Evolutionary conservation across 1,140 invertebrate genomes (phyloP).

Genomic region (Radopholus similis): DNA sequence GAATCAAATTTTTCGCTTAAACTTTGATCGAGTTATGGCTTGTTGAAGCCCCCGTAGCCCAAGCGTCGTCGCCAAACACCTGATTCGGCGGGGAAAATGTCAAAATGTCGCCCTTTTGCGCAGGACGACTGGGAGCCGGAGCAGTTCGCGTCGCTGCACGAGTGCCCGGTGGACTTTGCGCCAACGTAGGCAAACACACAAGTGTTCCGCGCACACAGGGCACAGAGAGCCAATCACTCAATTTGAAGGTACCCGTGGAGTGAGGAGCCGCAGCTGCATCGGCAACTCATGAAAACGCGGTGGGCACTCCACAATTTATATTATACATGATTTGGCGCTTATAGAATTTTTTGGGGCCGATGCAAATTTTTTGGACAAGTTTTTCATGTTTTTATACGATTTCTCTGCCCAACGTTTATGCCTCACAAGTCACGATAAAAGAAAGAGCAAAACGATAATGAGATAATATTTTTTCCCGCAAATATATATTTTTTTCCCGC

Average conservation of each 20-base stretch:
- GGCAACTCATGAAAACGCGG: slow-evolving; percentile 6
- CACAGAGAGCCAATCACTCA: not conserved
- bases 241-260: slow-evolving; percentile 9
- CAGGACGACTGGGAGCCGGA: slow-evolving; percentile 23
- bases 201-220: not conserved
- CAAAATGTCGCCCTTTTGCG: slow-evolving; percentile 60
- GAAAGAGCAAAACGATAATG: not conserved
- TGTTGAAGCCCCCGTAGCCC: too few species aligned
- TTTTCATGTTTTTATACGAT: too few species aligned
- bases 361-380: too few species aligned
- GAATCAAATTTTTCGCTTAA: too few species aligned
- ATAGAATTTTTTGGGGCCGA: not conserved
- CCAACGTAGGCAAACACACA: not conserved
- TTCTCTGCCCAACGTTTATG: too few species aligned
- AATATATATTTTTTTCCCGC: too few species aligned
- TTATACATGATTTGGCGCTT: too few species aligned
- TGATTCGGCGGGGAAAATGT: too few species aligned
- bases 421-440: not conserved
- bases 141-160: not conserved
- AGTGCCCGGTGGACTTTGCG: slow-evolving; percentile 3
- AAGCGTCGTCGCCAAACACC: too few species aligned
- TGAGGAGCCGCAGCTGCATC: not conserved
- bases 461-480: too few species aligned
- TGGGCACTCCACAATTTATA: not conserved
- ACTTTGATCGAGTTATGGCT: too few species aligned